Percentiles rank a stretch among this genome's conserved stretches.
Evolutionary conservation across 1,140 invertebrate genomes (phyloP).

Genomic region (Drosophila truncata): DNA sequence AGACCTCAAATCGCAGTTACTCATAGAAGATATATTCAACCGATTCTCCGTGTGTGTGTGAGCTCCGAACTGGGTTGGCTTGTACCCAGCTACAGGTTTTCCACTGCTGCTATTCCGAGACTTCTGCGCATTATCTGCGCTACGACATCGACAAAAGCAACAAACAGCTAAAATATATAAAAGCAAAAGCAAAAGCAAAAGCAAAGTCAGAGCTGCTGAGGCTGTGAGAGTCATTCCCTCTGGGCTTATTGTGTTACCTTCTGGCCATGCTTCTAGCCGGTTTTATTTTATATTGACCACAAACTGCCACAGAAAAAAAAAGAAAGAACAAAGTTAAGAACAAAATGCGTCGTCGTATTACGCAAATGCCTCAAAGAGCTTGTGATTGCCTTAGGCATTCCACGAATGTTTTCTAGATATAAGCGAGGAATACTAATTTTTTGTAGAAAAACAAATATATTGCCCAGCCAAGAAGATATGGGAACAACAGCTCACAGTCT

Average conservation of each 20-base stretch:
- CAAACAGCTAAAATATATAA: constrained; percentile 1
- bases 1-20: constrained; percentile 57
- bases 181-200: neutral
- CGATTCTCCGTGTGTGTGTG: constrained; percentile 15
- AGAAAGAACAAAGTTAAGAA: constrained; percentile 16
- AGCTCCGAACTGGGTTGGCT: constrained; percentile 33
- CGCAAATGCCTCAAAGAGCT: constrained; percentile 51
- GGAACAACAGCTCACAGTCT: neutral
- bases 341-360: constrained; percentile 65
- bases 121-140: constrained; percentile 75
- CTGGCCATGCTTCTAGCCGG: constrained; percentile 73
- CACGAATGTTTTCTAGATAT: constrained; percentile 14
- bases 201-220: constrained; percentile 37
- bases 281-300: constrained; percentile 67
- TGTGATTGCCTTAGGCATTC: constrained; percentile 28
- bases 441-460: neutral
- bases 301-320: constrained; percentile 29
- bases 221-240: constrained; percentile 42
- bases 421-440: constrained; percentile 28
- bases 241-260: constrained; percentile 70
- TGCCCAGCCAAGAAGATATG: neutral
- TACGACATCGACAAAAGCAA: constrained; percentile 21
- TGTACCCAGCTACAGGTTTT: constrained; percentile 72
- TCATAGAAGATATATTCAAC: constrained; percentile 64
- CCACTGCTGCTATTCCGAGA: constrained; percentile 29